Percentiles rank a stretch among this genome's conserved stretches.
Evolutionary conservation across 2,888 invertebrate genomes (phyloP).

Genomic region (Epinotia brunnichana): DNA sequence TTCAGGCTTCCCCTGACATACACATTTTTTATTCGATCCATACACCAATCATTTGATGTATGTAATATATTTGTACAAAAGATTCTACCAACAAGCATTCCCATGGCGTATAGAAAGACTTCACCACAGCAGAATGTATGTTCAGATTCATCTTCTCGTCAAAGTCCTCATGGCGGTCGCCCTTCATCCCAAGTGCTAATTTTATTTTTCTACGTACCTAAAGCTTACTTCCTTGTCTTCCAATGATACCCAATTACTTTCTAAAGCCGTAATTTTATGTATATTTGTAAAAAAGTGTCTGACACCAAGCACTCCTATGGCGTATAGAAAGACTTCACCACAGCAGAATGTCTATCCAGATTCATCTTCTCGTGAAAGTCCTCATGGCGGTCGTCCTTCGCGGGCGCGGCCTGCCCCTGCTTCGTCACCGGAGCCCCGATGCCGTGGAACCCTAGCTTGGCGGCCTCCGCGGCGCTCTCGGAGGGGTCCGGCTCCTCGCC

Average conservation of each 20-base stretch:
- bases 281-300: neutral
- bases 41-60: too few relatives aligned
- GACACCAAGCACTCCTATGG: neutral
- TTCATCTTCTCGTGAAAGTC: slow-evolving; percentile 11
- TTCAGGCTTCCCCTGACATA: too few relatives aligned
- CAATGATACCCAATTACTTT: too few relatives aligned
- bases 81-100: too few relatives aligned
- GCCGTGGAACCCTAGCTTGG: slow-evolving; percentile 57
- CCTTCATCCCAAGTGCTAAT: too few relatives aligned
- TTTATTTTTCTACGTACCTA: too few relatives aligned
- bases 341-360: slow-evolving; percentile 9
- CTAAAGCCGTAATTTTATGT: too few relatives aligned
- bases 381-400: slow-evolving; percentile 4
- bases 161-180: slow-evolving; percentile 11
- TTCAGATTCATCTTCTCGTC: slow-evolving; percentile 7
- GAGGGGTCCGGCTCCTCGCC: slow-evolving; percentile 56
- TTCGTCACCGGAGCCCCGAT: slow-evolving; percentile 53
- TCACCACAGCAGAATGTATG: slow-evolving; percentile 13
- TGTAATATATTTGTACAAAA: too few relatives aligned
- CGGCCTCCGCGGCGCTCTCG: slow-evolving; percentile 58
- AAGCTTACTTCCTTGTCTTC: too few relatives aligned
- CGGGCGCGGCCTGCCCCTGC: neutral
- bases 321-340: slow-evolving; percentile 26
- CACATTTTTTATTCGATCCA: too few relatives aligned
- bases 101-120: slow-evolving; percentile 22